These are phyloP conservation scores for Lucifuga dentata DNA, from an alignment of 2,113 vertebrate species.

Conservation along the genomic window DNA sequence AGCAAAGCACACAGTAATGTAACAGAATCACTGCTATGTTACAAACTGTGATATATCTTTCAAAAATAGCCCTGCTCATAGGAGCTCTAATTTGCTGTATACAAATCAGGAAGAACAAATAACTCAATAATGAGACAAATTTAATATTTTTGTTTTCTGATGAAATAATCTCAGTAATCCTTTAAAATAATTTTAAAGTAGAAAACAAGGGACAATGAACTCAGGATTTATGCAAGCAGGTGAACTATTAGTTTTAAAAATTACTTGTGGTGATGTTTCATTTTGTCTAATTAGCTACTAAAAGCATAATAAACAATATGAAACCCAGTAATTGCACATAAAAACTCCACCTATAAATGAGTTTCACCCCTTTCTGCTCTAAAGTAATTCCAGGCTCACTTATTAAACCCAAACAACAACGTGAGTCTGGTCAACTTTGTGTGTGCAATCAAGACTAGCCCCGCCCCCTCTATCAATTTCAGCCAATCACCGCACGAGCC, in stretches of 20 bases:
- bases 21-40: background rate
- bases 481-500: slow-evolving; percentile 83
- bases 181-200: background rate
- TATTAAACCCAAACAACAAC: slow-evolving; percentile 65
- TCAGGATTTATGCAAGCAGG: background rate
- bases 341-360: slow-evolving; percentile 14
- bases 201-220: background rate
- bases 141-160: background rate
- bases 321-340: no score
- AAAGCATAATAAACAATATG: slow-evolving; percentile 38
- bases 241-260: slow-evolving; percentile 6
- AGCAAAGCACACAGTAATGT: background rate
- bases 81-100: background rate
- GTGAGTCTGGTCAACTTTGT: slow-evolving; percentile 53
- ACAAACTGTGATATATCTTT: background rate
- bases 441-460: slow-evolving; percentile 76
- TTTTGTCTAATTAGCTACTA: slow-evolving; percentile 7
- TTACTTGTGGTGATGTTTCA: background rate
- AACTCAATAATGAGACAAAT: no score
- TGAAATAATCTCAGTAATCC: no score
- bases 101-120: background rate
- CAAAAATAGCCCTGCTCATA: background rate
- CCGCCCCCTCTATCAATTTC: slow-evolving; percentile 86
- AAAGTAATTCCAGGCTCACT: slow-evolving; percentile 51
- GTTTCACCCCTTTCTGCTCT: slow-evolving; percentile 37